Conservation (phyloP, 2,888 invertebrate species). For the Lamellibrachia satsuma region DNA sequence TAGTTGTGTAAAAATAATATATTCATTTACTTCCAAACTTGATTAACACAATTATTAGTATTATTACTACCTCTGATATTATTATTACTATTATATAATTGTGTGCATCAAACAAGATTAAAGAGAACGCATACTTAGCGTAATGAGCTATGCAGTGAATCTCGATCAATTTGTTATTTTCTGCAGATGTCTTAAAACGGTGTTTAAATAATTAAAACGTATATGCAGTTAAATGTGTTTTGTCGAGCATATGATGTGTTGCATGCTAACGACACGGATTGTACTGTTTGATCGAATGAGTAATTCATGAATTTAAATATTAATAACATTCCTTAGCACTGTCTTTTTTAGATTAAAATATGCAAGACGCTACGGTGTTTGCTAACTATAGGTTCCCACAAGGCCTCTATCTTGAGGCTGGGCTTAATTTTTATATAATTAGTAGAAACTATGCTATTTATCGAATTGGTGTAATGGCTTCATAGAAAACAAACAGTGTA, state of each 20-base stretch:
- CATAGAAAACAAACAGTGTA: neutral
- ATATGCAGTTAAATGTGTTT: neutral
- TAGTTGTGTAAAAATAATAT: too few relatives aligned
- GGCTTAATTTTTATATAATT: neutral
- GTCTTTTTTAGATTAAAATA: neutral
- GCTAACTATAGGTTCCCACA: neutral
- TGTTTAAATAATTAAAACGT: neutral
- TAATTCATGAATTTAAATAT: neutral
- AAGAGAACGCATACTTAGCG: neutral
- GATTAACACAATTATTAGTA: too few relatives aligned
- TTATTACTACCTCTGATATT: neutral
- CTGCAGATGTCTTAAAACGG: neutral
- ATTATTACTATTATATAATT: neutral
- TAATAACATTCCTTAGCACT: neutral
- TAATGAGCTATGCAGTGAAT: neutral
- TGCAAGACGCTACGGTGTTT: neutral
- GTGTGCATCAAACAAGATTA: neutral
- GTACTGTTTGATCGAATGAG: neutral
- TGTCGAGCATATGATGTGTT: neutral
- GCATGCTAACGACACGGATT: neutral
- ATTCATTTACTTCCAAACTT: too few relatives aligned
- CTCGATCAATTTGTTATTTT: neutral
- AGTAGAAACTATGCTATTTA: neutral
- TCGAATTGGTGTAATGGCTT: neutral
- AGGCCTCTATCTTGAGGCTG: neutral